Evolutionary conservation across 2,113 vertebrate species (phyloP), one percentile per base, ranked within the genome.

Genomic region (Calyptommatus sinebrachiatus): DNA sequence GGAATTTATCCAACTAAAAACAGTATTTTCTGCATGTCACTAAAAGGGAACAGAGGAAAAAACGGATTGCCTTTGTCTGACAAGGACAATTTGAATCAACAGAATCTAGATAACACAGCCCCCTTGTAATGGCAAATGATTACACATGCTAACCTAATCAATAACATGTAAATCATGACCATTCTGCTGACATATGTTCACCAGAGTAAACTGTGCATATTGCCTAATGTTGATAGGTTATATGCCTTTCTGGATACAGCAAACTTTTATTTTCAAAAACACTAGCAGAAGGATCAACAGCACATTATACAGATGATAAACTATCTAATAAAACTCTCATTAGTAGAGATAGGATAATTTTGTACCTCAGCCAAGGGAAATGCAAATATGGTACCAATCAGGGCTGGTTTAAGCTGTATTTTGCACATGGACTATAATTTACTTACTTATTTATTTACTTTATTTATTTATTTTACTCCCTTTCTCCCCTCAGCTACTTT

Each of bases 81-180:
- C 41, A 28, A 20, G 35, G 28, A 7, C n/a, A 29, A 63, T 71
- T 71, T 65, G 26, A 79, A 72, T 71, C 60, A 72, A 72, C 29
- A 31, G 24, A 62, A 65, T 79, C 50, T 72, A 63, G 69, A 28
- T 63, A n/a, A 65, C 69, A 79, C n/a, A 50, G n/a, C 63, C 63
- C 63, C 45, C 21, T 79, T 60, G 20, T 65, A 79, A 48, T 24
- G 41, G 41, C 57, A 63, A 71, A 57, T 72, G 70, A 79, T 79
- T 79, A 71, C 62, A 63, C n/a, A 79, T n/a, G 71, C n/a, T 48
- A n/a, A 63, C 35, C 31, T 79, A 77, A 79, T 79, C 57, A 31
- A 65, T 72, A 71, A 48, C 68, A 20, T 67, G n/a, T 66, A 63
- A 81, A 2, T 91, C 94, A 94, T 85, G 89, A 90, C 88, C 79